Conservation (phyloP, 2,113 vertebrate species). For the Hystrix cristata region DNA sequence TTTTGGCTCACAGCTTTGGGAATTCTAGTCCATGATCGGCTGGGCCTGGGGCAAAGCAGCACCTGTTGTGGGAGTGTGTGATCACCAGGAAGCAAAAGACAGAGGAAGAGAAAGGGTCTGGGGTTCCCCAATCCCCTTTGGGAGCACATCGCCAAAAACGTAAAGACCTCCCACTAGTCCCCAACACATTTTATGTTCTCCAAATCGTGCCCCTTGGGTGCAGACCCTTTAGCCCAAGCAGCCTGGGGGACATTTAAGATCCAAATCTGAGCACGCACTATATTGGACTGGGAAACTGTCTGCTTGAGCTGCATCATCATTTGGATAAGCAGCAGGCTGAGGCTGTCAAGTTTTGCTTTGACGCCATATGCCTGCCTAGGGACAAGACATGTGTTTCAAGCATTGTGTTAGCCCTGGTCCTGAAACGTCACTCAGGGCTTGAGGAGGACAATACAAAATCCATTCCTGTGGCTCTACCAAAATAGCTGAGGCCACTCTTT, state of each 20-base stretch:
- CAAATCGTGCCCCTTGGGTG: background rate
- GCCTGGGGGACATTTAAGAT: too few relatives aligned
- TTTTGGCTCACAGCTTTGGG: background rate
- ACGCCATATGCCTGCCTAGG: background rate
- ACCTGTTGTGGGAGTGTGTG: too few relatives aligned
- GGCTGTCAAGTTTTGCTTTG: background rate
- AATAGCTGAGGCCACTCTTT: background rate
- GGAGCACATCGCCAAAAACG: too few relatives aligned
- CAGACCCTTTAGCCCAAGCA: background rate
- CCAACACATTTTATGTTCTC: background rate
- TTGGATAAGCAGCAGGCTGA: background rate
- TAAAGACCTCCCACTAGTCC: background rate
- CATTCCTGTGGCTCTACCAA: background rate
- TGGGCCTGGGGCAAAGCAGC: background rate
- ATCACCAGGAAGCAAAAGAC: background rate
- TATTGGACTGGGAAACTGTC: background rate
- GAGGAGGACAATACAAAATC: background rate
- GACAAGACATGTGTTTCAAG: background rate
- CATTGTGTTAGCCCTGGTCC: background rate
- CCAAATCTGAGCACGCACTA: background rate
- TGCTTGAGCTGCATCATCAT: background rate
- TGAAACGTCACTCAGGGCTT: background rate
- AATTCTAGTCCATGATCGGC: background rate
- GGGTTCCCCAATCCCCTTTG: too few relatives aligned
- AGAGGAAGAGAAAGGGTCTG: background rate